Evolutionary conservation across 2,888 invertebrate species (phyloP).

Genomic region (Lissonota sp.): DNA sequence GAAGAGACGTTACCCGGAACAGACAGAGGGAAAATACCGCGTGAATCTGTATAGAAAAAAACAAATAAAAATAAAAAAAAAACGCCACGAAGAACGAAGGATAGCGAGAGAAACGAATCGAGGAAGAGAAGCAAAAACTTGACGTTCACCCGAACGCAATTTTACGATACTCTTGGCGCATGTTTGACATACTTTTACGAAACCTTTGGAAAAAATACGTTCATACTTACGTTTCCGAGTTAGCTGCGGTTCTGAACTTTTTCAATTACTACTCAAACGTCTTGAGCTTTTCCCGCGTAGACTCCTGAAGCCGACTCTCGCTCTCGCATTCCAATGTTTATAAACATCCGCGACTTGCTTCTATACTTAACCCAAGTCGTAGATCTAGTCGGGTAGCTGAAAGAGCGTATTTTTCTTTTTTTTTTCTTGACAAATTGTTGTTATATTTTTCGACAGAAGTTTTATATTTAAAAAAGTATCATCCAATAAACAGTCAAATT

Average conservation of each 20-base stretch:
- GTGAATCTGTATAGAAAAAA: constrained; percentile 42
- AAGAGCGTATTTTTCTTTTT: too few relatives aligned
- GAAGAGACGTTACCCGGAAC: constrained; percentile 35
- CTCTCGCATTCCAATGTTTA: constrained; percentile 41
- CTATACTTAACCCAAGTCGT: too few relatives aligned
- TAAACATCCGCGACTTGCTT: constrained; percentile 30
- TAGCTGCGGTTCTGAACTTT: constrained; percentile 54
- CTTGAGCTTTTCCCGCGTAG: too few relatives aligned
- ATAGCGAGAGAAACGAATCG: constrained; percentile 30
- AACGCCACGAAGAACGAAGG: constrained; percentile 15
- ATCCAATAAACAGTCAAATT: too few relatives aligned
- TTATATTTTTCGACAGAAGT: too few relatives aligned
- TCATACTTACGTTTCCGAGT: constrained; percentile 39
- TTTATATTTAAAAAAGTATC: too few relatives aligned
- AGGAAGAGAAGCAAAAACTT: constrained; percentile 50
- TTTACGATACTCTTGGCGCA: constrained; percentile 64
- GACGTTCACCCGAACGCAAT: constrained; percentile 63
- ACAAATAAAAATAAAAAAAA: constrained; percentile 26
- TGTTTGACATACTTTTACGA: constrained; percentile 64
- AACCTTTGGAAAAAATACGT: constrained; percentile 47
- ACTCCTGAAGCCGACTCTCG: constrained; percentile 25
- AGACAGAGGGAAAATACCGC: constrained; percentile 42
- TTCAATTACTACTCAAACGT: constrained; percentile 49
- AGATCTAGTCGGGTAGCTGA: too few relatives aligned
- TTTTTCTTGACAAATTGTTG: too few relatives aligned